These are phyloP conservation scores for Macroramphosus scolopax DNA, from an alignment of 2,797 vertebrate genomes.

Conservation along the genomic window DNA sequence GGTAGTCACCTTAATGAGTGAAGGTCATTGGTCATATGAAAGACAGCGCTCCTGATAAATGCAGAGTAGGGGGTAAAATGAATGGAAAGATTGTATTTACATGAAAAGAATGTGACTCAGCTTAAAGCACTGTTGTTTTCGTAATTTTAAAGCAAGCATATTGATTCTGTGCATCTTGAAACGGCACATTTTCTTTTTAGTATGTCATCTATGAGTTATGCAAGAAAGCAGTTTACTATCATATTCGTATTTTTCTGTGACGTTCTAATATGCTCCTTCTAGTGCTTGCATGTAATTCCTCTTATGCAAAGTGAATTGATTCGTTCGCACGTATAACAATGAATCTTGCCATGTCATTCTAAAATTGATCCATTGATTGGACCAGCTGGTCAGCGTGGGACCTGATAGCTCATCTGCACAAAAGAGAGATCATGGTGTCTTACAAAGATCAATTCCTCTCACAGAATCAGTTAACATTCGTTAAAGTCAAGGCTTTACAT, in stretches of 20 bases:
- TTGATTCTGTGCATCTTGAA: constrained; percentile 2
- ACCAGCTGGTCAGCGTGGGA: constrained; percentile 60
- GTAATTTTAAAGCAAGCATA: too few relatives aligned
- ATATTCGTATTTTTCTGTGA: neutral
- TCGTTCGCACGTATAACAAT: constrained; percentile 55
- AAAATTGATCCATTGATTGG: constrained; percentile 77
- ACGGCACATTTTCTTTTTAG: neutral
- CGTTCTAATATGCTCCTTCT: neutral
- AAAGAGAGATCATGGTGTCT: constrained; percentile 51
- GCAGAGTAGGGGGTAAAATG: constrained; percentile 29
- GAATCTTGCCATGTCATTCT: constrained; percentile 72
- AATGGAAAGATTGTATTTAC: constrained; percentile 25
- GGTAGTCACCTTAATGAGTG: constrained; percentile 67
- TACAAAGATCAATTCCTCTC: constrained; percentile 52
- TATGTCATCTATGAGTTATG: constrained; percentile 1
- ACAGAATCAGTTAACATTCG: constrained; percentile 50
- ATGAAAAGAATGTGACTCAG: constrained; percentile 16
- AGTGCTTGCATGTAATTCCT: constrained; percentile 5
- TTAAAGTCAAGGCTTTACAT: constrained; percentile 45
- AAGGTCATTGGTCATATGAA: constrained; percentile 65
- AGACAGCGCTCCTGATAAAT: constrained; percentile 39
- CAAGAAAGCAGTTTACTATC: constrained; percentile 1
- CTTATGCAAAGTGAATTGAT: constrained; percentile 62
- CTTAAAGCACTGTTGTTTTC: constrained; percentile 1
- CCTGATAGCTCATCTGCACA: constrained; percentile 58